Evolutionary conservation across 1,140 invertebrate species (phyloP), one percentile per base, ranked within the genome.

Genomic region (Anagrus nilaparvatae): DNA sequence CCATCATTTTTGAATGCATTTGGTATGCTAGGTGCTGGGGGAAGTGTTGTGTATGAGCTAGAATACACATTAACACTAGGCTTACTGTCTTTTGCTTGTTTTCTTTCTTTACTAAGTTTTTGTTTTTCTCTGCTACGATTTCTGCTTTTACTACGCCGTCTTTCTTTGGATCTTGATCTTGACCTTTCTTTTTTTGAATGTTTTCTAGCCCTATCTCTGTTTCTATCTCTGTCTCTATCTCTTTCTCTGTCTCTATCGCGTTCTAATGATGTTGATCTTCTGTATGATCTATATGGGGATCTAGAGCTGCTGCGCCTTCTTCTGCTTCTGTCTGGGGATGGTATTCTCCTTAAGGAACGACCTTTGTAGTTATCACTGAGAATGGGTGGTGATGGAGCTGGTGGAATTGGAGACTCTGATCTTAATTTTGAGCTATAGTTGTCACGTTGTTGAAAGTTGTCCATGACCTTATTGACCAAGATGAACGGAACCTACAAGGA

Each of bases 1-100:
- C 87, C 87, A 59, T 91, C 87, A 59, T 91, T 90, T 51, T 79
- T 79, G 51, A 84, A 85, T 4, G 74, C 76, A 53, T 80, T 78
- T n/a, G 71, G 60, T 28, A 70, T 0, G 53, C 46, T 9, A 58
- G 49, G 27, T 53, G 40, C 6, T 56, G 40, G 3, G 58, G 40
- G 27, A 56, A 29, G 17, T 10, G 25, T 17, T 8, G 19, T 5
- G 5, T 36, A 35, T 30, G 29, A 14, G 5, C 7, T n/a, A n/a
- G n/a, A n/a, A n/a, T n/a, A n/a, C n/a, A n/a, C n/a, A n/a, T n/a
- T n/a, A n/a, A n/a, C n/a, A n/a, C n/a, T n/a, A n/a, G n/a, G n/a
- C n/a, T n/a, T 45, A 14, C 13, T 50, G 6, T 55, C 54, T 7
- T 57, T 56, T 3, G 58, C 4, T 4, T 33, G 37, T 12, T 35